Percentiles rank a stretch among this genome's conserved stretches.
phyloP scores from a whole-genome alignment of 2,888 invertebrate species.

The Prosopocoilus inquinatus region DNA sequence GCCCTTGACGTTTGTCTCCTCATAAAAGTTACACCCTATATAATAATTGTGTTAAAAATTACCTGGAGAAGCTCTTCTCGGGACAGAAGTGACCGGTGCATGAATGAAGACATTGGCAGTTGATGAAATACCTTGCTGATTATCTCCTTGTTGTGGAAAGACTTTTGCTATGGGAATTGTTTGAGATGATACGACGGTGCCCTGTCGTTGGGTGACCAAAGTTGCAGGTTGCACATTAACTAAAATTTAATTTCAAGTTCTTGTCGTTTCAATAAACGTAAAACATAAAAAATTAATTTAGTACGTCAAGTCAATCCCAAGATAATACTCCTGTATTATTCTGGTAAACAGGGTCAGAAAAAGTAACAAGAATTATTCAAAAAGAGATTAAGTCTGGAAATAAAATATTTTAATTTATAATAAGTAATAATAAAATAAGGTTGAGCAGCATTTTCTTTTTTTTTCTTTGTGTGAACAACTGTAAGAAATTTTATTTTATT shows the following conservation, averaged over 20 bases:
- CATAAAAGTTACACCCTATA: no score
- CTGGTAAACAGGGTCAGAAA: neutral
- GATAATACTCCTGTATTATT: no score
- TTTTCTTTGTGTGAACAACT: no score
- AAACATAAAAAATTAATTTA: no score
- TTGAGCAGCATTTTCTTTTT: neutral
- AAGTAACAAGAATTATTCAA: neutral
- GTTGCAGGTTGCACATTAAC: constrained; percentile 44
- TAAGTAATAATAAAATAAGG: no score
- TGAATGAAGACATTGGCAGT: constrained; percentile 46
- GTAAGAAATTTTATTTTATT: no score
- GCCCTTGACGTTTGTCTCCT: no score
- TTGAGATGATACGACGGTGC: constrained; percentile 42
- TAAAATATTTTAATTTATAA: no score
- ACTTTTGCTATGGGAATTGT: constrained; percentile 49
- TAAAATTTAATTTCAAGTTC: constrained; percentile 17
- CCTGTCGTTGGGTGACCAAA: constrained; percentile 45
- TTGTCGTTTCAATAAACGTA: no score
- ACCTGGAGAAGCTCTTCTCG: constrained; percentile 46
- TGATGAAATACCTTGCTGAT: constrained; percentile 33
- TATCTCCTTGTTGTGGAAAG: constrained; percentile 41
- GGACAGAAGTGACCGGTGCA: constrained; percentile 39
- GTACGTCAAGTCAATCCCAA: no score
- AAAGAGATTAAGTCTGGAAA: no score
- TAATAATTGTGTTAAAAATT: constrained; percentile 27